Evolutionary conservation across 2,113 vertebrate species (phyloP).

Genomic region (Centropus unirufus): DNA sequence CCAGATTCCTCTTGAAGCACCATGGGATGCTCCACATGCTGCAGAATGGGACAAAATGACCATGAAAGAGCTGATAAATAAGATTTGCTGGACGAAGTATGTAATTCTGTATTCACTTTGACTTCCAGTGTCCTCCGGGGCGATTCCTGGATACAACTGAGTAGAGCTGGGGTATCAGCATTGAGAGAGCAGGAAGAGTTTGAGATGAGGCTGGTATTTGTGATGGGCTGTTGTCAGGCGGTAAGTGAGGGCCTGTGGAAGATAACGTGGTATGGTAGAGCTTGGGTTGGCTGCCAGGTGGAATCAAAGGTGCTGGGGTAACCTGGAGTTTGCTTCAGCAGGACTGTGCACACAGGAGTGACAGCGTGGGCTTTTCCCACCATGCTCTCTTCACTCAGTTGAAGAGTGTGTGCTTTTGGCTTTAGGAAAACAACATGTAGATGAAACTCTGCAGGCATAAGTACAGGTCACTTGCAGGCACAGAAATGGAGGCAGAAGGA

Average conservation of each 20-base stretch:
- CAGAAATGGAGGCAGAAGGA: background rate
- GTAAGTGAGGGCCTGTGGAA: background rate
- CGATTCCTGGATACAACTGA: background rate
- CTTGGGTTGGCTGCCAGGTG: background rate
- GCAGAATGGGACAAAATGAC: slow-evolving; percentile 84
- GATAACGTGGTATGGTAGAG: background rate
- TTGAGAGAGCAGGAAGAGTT: background rate
- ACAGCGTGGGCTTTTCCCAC: background rate
- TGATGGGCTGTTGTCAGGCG: background rate
- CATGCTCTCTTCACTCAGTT: background rate
- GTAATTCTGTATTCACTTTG: background rate
- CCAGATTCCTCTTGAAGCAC: slow-evolving; percentile 82
- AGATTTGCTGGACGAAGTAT: slow-evolving; percentile 85
- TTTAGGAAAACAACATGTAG: background rate
- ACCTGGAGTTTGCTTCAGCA: background rate
- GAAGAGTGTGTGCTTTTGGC: background rate
- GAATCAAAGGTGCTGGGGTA: background rate
- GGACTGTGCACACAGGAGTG: background rate
- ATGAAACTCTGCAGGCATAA: background rate
- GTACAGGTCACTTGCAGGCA: background rate
- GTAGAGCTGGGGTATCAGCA: background rate
- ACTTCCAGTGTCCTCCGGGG: background rate
- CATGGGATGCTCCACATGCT: slow-evolving; percentile 79
- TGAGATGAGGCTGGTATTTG: background rate
- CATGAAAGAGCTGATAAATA: slow-evolving; percentile 81